phyloP scores from a whole-genome alignment of 2,888 invertebrate genomes.

The Hydroisotoma schaefferi region DNA sequence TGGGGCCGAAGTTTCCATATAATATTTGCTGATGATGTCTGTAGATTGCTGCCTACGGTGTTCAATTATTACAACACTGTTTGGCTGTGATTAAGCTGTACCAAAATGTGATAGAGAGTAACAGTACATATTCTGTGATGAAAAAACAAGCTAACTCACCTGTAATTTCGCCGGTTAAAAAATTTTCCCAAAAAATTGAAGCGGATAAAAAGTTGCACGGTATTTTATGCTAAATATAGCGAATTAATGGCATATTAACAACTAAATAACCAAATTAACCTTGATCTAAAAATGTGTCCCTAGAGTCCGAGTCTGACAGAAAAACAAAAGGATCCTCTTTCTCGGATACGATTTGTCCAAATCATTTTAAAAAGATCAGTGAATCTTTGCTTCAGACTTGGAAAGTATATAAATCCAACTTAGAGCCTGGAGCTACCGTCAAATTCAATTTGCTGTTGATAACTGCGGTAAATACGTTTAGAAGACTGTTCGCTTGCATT shows the following conservation, averaged over 20 bases:
- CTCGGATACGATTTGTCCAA: constrained; percentile 29
- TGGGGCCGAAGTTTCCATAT: background rate
- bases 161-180: constrained; percentile 45
- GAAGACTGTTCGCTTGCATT: constrained; percentile 56
- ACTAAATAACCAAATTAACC: no score
- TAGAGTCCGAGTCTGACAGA: constrained; percentile 56
- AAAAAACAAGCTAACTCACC: constrained; percentile 41
- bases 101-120: constrained; percentile 71
- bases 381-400: constrained; percentile 41
- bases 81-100: constrained; percentile 69
- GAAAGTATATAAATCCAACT: constrained; percentile 54
- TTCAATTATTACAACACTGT: constrained; percentile 65
- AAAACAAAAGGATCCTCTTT: constrained; percentile 34
- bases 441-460: constrained; percentile 67
- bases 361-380: constrained; percentile 43
- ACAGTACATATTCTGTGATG: constrained; percentile 45
- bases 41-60: constrained; percentile 58
- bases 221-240: constrained; percentile 10
- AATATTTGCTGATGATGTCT: background rate
- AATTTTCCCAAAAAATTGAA: constrained; percentile 44
- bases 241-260: background rate
- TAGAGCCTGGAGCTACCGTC: constrained; percentile 72
- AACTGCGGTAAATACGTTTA: constrained; percentile 63
- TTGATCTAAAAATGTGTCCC: constrained; percentile 4
- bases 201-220: constrained; percentile 44